Percentiles rank a stretch among this genome's conserved stretches.
Conservation (phyloP, 2,797 vertebrate species). For the Cirrhinus molitorella region DNA sequence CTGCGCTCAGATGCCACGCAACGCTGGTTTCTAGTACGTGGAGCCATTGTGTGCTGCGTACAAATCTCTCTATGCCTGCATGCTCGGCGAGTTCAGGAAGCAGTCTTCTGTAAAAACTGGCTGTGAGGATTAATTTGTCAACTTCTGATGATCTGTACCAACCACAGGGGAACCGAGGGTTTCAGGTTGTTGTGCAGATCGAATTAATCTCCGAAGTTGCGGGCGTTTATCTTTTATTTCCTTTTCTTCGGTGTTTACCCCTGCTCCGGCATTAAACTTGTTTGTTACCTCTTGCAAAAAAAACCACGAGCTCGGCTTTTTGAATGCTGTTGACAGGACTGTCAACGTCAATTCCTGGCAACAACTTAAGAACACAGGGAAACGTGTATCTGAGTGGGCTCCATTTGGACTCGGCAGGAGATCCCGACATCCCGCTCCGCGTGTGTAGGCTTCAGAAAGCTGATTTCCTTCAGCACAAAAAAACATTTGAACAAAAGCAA, state of each 20-base stretch:
- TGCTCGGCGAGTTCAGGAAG: slow-evolving; percentile 58
- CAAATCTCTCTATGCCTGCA: slow-evolving; percentile 49
- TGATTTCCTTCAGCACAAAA: slow-evolving; percentile 19
- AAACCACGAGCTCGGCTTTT: background rate
- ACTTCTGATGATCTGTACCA: slow-evolving; percentile 54
- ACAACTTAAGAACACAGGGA: slow-evolving; percentile 44
- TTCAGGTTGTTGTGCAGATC: slow-evolving; percentile 39
- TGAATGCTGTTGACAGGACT: slow-evolving; percentile 30
- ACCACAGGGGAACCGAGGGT: slow-evolving; percentile 37
- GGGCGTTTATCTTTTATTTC: slow-evolving; percentile 33
- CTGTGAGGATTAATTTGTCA: slow-evolving; percentile 62
- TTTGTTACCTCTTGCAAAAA: slow-evolving; percentile 22
- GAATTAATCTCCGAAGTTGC: slow-evolving; percentile 52
- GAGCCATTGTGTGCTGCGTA: slow-evolving; percentile 8
- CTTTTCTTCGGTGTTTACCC: background rate
- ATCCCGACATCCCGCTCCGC: slow-evolving; percentile 28
- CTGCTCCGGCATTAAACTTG: slow-evolving; percentile 35
- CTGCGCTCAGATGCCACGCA: background rate
- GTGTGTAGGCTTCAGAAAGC: slow-evolving; percentile 49
- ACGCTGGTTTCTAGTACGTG: background rate
- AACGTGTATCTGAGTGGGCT: slow-evolving; percentile 22
- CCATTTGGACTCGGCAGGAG: slow-evolving; percentile 43
- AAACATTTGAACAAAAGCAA: slow-evolving; percentile 38
- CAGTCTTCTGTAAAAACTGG: slow-evolving; percentile 53
- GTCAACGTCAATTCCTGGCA: slow-evolving; percentile 25